Evolutionary conservation across 2,888 invertebrate species (phyloP), one percentile per base, ranked within the genome.

Genomic region (Pollenia labialis): DNA sequence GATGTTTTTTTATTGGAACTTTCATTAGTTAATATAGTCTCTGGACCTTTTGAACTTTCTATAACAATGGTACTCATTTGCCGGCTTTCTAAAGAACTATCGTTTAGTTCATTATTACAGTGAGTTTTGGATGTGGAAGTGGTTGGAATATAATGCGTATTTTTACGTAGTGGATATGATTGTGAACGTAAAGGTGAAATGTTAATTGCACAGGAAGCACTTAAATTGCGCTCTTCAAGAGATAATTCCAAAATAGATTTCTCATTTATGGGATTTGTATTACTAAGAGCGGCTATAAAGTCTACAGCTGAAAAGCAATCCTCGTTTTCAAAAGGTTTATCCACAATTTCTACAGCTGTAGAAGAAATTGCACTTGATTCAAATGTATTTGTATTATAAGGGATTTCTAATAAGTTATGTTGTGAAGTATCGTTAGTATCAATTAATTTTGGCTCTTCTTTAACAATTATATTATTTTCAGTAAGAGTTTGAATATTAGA

Each of bases 171-270:
- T 16, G 60, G 11, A 62, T 62, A 18, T 0, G 60, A 44, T 18
- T 85, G 74, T 58, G 81, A 82, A 10, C 81, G 74, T n/a, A 84
- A 42, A 1, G 88, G 77, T 18, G 88, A 87, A 1, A 85, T 44
- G 71, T 87, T 87, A 81, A 87, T 88, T 1, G 82, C 85, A 87
- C 91, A 91, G 1, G 90, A 89, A 4, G 90, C 90, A 84, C 88
- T 91, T 79, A 92, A 87, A 32, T 89, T 89, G 10, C 90, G 58
- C 66, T 92, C 92, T 72, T 92, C 92, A 0, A 90, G 89, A 0
- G 92, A 91, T 10, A 92, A 86, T 11, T 91, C 90, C 54, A 88
- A 58, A 54, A 79, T 56, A 16, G 82, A 89, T 9, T 85, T 88
- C 58, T 89, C 84, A 14, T 88, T 89, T 40, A 76, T 66, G 1